These are phyloP conservation scores for Poeciliopsis occidentalis DNA, from an alignment of 2,113 vertebrate species.

Conservation along the genomic window DNA sequence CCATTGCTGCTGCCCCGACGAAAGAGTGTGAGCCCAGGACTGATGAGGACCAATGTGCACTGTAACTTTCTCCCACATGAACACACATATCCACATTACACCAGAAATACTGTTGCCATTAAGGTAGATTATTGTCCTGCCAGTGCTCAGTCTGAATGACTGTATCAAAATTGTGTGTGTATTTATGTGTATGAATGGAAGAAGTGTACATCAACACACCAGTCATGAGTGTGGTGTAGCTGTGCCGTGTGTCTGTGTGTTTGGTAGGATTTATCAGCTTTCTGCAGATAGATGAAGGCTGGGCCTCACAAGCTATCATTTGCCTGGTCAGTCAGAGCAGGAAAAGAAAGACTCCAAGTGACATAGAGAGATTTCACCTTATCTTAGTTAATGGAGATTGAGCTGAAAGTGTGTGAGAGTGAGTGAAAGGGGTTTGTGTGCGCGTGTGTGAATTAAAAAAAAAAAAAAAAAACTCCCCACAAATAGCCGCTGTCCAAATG, in stretches of 20 bases:
- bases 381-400: slow-evolving; percentile 43
- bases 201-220: slow-evolving; percentile 6
- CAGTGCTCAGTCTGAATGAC: slow-evolving; percentile 35
- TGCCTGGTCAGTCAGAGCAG: slow-evolving; percentile 29
- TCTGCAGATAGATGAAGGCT: slow-evolving; percentile 39
- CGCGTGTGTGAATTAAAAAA: slow-evolving; percentile 8
- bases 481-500: background rate
- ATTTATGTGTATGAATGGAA: slow-evolving; percentile 12
- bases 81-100: slow-evolving; percentile 9
- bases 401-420: slow-evolving; percentile 16
- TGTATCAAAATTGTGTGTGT: slow-evolving; percentile 37
- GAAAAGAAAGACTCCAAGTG: slow-evolving; percentile 39
- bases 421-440: background rate
- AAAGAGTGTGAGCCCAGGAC: slow-evolving; percentile 18
- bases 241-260: slow-evolving; percentile 5
- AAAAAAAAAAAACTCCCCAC: background rate
- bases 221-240: slow-evolving; percentile 1
- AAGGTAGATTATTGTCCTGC: slow-evolving; percentile 45
- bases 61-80: slow-evolving; percentile 21
- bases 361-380: slow-evolving; percentile 44
- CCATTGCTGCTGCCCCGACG: slow-evolving; percentile 36
- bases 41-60: slow-evolving; percentile 31
- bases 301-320: slow-evolving; percentile 35
- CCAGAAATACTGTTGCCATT: slow-evolving; percentile 51
- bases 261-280: slow-evolving; percentile 51